Base-by-base conservation (phyloP, 1,140 invertebrate species). In the Piezodorus guildinii region DNA sequence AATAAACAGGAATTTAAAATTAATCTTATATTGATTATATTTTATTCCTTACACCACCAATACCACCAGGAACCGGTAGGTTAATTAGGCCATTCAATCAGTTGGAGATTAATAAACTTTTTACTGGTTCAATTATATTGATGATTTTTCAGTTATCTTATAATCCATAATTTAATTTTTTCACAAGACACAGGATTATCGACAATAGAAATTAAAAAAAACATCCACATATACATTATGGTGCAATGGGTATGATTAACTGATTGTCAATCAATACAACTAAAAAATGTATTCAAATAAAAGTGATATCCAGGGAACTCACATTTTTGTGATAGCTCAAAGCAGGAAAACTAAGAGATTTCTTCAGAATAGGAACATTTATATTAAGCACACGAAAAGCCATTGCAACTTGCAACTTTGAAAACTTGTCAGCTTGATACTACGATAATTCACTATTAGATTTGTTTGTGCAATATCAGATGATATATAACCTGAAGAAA, bases 261-360 rank as follows among this genome's bases (percentile, higher is more conserved):
- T 23, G 3, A 44, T 4, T 12, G 44, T 34, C 8, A 19, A 10
- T 54, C n/a, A 19, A 51, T 23, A 49, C 25, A 15, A 17, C 15
- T 14, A 6, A 17, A 49, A 19, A 49, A 49, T 49, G 1, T 14
- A n/a, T 46, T 12, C 4, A 6, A 14, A 6, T 5, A 19, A 49
- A 49, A 4, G 9, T 49, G 10, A 19, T 19, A 17, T 14, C 6
- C n/a, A 52, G 14, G 59, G 62, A 70, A 75, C 71, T 73, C 72
- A 78, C 77, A 66, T 78, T 78, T 64, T 73, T 72, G 65, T 78
- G 77, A 73, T 78, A 78, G 62, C 65, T 72, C 43, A 74, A 66
- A 56, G 68, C 64, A 4, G 75, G 74, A 19, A 74, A 71, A 46
- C 74, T 77, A 14, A 68, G 66, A 6, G 72, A 76, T 34, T 74